Evolutionary conservation across 2,797 vertebrate genomes (phyloP).

Genomic region (Liasis olivaceus): DNA sequence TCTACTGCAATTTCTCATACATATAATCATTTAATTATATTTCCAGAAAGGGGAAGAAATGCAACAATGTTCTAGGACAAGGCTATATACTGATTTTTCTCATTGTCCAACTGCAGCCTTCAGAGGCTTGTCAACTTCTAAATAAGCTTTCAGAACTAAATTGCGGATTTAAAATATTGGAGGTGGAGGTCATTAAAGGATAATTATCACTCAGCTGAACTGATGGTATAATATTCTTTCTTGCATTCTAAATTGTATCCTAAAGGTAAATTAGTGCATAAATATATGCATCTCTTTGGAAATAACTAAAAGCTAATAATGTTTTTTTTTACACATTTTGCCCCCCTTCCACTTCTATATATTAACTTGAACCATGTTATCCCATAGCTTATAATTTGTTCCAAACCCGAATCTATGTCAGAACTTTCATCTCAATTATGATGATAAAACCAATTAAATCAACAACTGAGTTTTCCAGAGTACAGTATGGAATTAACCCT

Average conservation of each 20-base stretch:
- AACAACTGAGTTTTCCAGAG: not conserved
- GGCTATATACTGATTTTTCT: conserved; percentile 26
- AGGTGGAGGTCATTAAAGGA: conserved; percentile 22
- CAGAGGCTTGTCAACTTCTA: conserved; percentile 29
- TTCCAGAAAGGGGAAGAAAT: conserved; percentile 27
- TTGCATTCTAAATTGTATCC: not conserved
- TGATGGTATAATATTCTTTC: conserved; percentile 35
- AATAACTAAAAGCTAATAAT: not conserved
- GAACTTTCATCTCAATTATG: not conserved
- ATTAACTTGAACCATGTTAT: not conserved
- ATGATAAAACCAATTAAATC: not conserved
- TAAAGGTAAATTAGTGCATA: conserved; percentile 16
- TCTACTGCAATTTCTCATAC: conserved; percentile 24
- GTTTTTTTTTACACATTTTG: not conserved
- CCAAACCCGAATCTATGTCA: not conserved
- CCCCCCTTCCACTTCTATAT: not conserved
- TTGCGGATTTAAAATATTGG: conserved; percentile 20
- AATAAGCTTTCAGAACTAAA: conserved; percentile 34
- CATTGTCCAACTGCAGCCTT: conserved; percentile 22
- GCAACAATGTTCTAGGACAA: conserved; percentile 1
- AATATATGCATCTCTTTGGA: not conserved
- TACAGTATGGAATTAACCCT: not conserved
- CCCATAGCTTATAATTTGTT: not conserved
- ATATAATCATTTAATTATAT: not conserved
- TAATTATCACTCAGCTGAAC: conserved; percentile 11